Conservation (phyloP, 2,888 invertebrate genomes). For the Andrena camellia region DNA sequence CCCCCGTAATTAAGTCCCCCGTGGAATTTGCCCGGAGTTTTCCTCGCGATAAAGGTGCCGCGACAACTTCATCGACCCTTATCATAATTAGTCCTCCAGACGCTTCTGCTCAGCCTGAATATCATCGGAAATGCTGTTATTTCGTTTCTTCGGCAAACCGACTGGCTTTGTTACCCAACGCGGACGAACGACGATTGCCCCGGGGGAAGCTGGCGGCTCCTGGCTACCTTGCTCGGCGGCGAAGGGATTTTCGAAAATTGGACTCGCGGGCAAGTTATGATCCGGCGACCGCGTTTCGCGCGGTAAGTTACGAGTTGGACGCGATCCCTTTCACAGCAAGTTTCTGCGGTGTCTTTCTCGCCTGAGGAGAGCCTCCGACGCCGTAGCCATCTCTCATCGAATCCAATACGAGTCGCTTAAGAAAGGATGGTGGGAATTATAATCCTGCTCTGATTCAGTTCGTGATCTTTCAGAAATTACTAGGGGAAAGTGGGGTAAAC, state of each 20-base stretch:
- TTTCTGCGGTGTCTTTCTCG: neutral
- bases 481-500: too few relatives aligned
- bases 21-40: constrained; percentile 3
- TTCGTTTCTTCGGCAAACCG: constrained; percentile 9
- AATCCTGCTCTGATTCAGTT: neutral
- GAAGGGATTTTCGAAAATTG: constrained; percentile 22
- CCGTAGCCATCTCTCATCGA: neutral
- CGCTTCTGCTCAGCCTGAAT: neutral
- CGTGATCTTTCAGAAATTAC: neutral
- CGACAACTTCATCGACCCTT: constrained; percentile 39
- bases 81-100: constrained; percentile 60
- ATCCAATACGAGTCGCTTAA: neutral
- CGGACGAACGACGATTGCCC: neutral
- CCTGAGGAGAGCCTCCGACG: neutral
- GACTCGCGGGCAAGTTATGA: constrained; percentile 29
- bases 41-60: constrained; percentile 27
- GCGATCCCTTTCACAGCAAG: neutral
- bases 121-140: neutral
- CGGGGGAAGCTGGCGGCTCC: neutral
- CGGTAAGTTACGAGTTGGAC: constrained; percentile 4
- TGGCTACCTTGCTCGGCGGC: neutral
- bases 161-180: neutral
- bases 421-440: neutral
- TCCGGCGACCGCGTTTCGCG: constrained; percentile 9
- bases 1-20: constrained; percentile 39